Conservation (phyloP, 2,888 invertebrate species). For the Acleris sparsana region DNA sequence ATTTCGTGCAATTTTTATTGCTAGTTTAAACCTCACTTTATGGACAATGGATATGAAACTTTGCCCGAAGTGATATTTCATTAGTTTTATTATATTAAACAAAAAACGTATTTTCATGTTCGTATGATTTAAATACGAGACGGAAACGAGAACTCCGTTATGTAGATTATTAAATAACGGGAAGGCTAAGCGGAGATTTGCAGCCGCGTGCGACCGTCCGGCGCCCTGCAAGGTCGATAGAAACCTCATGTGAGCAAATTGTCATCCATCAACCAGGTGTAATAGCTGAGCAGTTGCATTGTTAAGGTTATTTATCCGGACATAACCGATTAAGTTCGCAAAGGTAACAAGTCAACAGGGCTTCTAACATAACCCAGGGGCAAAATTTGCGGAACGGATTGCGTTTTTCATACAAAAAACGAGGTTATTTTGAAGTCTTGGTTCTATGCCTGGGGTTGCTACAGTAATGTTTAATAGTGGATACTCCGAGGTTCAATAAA, state of each 20-base stretch:
- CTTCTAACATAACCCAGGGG: background rate
- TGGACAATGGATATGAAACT: too few species aligned
- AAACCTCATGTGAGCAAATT: conserved; percentile 61
- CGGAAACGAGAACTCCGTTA: background rate
- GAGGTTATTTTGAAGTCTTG: too few species aligned
- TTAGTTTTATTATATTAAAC: too few species aligned
- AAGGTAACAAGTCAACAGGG: conserved; percentile 3
- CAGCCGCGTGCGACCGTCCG: conserved; percentile 42
- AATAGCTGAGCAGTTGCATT: conserved; percentile 12
- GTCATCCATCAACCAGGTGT: conserved; percentile 24
- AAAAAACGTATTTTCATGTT: background rate
- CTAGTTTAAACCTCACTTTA: too few species aligned
- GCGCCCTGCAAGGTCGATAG: conserved; percentile 55
- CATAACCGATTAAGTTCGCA: background rate
- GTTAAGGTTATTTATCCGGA: conserved; percentile 7
- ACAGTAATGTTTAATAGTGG: too few species aligned
- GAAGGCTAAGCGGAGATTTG: conserved; percentile 55
- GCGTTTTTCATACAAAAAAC: too few species aligned
- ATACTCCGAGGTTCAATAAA: too few species aligned
- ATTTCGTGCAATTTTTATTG: too few species aligned
- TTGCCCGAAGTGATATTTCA: too few species aligned
- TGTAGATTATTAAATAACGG: conserved; percentile 38
- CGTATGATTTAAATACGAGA: conserved; percentile 1
- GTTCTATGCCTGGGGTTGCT: too few species aligned
- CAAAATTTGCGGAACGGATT: too few species aligned